Conservation (phyloP, 2,797 vertebrate genomes). For the Eulemur coronatus region DNA sequence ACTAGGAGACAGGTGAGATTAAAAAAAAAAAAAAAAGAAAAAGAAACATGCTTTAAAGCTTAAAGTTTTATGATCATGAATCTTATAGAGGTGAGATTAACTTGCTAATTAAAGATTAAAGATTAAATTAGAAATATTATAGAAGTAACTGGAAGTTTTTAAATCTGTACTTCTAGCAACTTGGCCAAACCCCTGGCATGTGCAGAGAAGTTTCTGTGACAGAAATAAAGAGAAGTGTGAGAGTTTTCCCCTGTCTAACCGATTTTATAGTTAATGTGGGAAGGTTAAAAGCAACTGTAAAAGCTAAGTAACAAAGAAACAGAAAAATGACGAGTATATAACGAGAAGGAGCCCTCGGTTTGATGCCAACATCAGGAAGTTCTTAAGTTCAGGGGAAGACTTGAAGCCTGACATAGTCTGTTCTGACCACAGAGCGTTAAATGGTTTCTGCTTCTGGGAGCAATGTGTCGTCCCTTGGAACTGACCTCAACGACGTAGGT, state of each 20-base stretch:
- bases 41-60: neutral
- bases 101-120: neutral
- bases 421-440: neutral
- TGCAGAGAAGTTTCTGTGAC: neutral
- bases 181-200: neutral
- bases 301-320: neutral
- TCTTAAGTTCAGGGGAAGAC: neutral
- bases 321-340: neutral
- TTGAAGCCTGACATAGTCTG: neutral
- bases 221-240: neutral
- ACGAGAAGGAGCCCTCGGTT: neutral
- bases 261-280: neutral
- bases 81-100: neutral
- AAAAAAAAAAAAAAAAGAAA: too few species aligned
- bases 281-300: neutral
- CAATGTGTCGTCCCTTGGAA: neutral
- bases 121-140: neutral
- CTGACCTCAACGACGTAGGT: neutral
- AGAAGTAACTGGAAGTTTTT: neutral
- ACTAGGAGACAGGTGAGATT: neutral
- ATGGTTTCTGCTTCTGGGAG: neutral
- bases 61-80: neutral
- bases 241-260: too few species aligned
- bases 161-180: neutral
- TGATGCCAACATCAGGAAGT: neutral